These are phyloP conservation scores for Parelbella ahira DNA, from an alignment of 2,888 invertebrate genomes.

Conservation along the genomic window DNA sequence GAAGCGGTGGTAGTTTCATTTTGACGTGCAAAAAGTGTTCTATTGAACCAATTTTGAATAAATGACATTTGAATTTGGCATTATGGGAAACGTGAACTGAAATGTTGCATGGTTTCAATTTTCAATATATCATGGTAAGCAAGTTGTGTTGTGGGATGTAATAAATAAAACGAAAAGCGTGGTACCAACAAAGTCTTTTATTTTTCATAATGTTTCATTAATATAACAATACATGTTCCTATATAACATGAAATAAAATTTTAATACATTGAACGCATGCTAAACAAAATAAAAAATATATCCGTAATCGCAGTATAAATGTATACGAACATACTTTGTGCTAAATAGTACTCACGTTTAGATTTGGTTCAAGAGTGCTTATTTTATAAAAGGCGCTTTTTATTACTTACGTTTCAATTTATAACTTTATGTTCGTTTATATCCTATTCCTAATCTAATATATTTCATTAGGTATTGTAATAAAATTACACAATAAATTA, in stretches of 20 bases:
- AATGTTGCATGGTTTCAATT: no score
- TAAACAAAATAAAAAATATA: slow-evolving; percentile 41
- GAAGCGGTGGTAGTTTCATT: no score
- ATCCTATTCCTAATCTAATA: slow-evolving; percentile 12
- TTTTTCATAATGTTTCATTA: slow-evolving; percentile 56
- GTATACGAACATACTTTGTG: slow-evolving; percentile 17
- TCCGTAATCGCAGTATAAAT: slow-evolving; percentile 18
- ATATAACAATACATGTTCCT: slow-evolving; percentile 46
- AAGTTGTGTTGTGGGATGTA: no score
- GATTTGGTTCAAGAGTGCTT: slow-evolving; percentile 29
- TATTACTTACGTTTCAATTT: slow-evolving; percentile 17
- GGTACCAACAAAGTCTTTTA: slow-evolving; percentile 52
- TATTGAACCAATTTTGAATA: no score
- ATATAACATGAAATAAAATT: slow-evolving; percentile 50
- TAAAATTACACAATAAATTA: slow-evolving; percentile 22
- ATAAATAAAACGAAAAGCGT: slow-evolving; percentile 33
- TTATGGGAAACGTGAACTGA: no score
- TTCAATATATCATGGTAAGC: no score
- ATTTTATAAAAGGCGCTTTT: slow-evolving; percentile 24
- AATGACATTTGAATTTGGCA: no score
- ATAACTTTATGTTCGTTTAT: slow-evolving; percentile 13
- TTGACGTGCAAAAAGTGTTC: no score
- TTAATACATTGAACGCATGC: slow-evolving; percentile 46
- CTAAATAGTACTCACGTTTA: slow-evolving; percentile 20
- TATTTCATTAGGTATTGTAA: slow-evolving; percentile 20